Conservation (phyloP, 2,888 invertebrate species). For the Ophion slaviceki region DNA sequence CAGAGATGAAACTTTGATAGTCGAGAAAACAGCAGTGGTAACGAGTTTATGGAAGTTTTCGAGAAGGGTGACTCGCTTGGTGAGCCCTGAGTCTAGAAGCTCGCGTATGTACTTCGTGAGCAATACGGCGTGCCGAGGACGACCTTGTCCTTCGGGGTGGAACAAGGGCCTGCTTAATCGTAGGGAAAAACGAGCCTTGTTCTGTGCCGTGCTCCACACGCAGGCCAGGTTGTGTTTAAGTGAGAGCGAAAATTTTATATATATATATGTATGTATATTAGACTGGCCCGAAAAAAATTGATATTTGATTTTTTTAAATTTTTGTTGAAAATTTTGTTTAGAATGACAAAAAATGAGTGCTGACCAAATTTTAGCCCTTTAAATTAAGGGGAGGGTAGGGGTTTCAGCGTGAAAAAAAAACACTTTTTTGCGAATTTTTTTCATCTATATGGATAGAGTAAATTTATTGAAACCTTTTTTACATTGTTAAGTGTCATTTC, state of each 20-base stretch:
- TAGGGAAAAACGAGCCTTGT: neutral
- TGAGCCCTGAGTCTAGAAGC: constrained; percentile 13
- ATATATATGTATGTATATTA: no score
- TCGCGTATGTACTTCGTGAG: neutral
- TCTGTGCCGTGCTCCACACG: neutral
- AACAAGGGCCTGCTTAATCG: constrained; percentile 5
- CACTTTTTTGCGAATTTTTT: no score
- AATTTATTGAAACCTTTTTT: no score
- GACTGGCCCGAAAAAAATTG: no score
- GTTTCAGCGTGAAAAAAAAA: no score
- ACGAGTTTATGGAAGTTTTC: constrained; percentile 56
- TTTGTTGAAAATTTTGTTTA: no score
- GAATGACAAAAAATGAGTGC: no score
- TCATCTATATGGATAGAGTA: no score
- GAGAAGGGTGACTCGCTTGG: constrained; percentile 44
- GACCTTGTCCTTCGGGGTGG: constrained; percentile 10
- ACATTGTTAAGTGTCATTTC: no score
- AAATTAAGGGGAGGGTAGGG: no score
- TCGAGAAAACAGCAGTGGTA: constrained; percentile 49
- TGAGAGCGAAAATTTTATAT: neutral
- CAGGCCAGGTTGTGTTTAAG: neutral
- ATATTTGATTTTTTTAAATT: no score
- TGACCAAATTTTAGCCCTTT: no score
- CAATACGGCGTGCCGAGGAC: constrained; percentile 8
- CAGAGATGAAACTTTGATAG: constrained; percentile 61